phyloP scores from a whole-genome alignment of 1,140 invertebrate genomes.

The Zaprionus inermis region DNA sequence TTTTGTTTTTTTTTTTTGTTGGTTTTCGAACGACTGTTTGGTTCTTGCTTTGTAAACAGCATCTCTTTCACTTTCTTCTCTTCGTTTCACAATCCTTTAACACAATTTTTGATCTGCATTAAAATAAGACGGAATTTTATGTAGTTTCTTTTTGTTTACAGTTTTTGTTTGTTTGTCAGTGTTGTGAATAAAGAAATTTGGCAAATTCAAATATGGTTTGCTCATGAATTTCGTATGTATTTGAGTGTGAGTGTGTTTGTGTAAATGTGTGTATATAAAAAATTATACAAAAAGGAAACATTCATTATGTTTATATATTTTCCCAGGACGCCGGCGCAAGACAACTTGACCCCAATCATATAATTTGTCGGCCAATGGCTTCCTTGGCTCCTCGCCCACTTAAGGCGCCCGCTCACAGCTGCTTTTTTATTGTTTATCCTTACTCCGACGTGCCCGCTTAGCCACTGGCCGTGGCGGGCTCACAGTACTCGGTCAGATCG shows the following conservation, averaged over 20 bases:
- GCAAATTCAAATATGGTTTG: conserved; percentile 32
- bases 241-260: conserved; percentile 11
- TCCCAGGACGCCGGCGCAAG: conserved; percentile 18
- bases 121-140: conserved; percentile 50
- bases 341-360: neutral
- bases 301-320: conserved; percentile 22
- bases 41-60: conserved; percentile 52
- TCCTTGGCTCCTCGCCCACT: neutral
- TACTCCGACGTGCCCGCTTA: conserved; percentile 32
- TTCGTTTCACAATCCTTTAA: conserved; percentile 28
- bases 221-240: conserved; percentile 6
- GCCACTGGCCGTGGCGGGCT: conserved; percentile 77
- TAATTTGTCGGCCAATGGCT: neutral
- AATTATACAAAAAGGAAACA: conserved; percentile 47
- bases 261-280: conserved; percentile 24
- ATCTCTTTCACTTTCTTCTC: conserved; percentile 10
- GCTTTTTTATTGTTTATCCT: neutral
- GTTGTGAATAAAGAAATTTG: conserved; percentile 17
- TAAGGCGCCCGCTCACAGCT: conserved; percentile 28
- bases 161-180: conserved; percentile 14
- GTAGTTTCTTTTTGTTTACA: conserved; percentile 39
- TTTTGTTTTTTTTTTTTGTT: conserved; percentile 41
- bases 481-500: conserved; percentile 70
- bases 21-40: conserved; percentile 77
- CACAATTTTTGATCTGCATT: conserved; percentile 37